A percentile compares a stretch with the other conserved stretches of the same genome.
These are phyloP conservation scores for Anodontia alba DNA, from an alignment of 2,888 invertebrate species.

Conservation along the genomic window DNA sequence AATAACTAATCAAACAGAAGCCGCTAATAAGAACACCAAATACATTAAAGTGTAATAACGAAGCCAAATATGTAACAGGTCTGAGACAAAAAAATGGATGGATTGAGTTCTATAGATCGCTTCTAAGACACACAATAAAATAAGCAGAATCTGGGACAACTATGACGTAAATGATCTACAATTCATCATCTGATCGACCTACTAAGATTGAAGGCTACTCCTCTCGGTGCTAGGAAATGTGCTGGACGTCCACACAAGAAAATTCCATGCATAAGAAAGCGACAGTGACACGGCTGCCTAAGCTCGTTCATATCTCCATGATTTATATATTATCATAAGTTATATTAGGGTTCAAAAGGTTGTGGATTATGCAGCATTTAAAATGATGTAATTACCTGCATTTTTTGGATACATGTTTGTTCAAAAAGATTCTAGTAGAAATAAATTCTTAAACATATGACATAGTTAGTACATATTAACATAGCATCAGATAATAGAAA, in stretches of 20 bases:
- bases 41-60: too few relatives aligned
- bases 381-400: neutral
- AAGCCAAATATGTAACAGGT: too few relatives aligned
- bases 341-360: conserved; percentile 1
- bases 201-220: conserved; percentile 3
- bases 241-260: conserved; percentile 14
- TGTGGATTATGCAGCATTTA: neutral
- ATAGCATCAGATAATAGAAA: too few relatives aligned
- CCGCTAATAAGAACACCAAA: too few relatives aligned
- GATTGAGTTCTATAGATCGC: too few relatives aligned
- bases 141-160: neutral
- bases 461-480: too few relatives aligned
- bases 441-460: too few relatives aligned
- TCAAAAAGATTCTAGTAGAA: too few relatives aligned
- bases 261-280: conserved; percentile 15
- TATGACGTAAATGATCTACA: neutral
- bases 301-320: neutral
- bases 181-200: conserved; percentile 1
- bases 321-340: conserved; percentile 17
- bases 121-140: neutral
- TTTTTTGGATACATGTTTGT: too few relatives aligned
- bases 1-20: too few relatives aligned
- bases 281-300: conserved; percentile 5
- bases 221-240: neutral
- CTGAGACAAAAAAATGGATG: too few relatives aligned